Conservation (phyloP, 2,797 vertebrate genomes). For the Gastrophryne carolinensis region DNA sequence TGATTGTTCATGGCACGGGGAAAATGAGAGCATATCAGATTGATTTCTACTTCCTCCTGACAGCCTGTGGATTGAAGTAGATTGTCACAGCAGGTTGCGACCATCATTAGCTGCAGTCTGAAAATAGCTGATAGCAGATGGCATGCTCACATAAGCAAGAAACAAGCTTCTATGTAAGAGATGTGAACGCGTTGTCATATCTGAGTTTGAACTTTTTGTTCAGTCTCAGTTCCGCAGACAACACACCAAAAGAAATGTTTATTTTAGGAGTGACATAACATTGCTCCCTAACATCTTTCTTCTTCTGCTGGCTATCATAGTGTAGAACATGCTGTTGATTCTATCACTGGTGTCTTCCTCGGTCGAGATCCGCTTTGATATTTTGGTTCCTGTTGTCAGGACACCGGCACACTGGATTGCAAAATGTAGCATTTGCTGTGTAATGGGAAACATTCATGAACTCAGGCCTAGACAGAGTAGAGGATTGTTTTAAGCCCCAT, state of each 20-base stretch:
- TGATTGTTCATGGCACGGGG: slow-evolving; percentile 51
- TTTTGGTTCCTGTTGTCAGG: neutral
- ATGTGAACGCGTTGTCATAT: slow-evolving; percentile 34
- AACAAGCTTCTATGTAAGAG: slow-evolving; percentile 33
- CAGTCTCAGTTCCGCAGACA: slow-evolving; percentile 17
- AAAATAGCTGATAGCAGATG: slow-evolving; percentile 53
- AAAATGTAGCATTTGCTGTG: neutral
- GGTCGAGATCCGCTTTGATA: neutral
- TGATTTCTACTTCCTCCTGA: slow-evolving; percentile 53
- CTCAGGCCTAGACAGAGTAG: neutral
- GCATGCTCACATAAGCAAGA: slow-evolving; percentile 53
- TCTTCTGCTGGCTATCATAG: neutral
- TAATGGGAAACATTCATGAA: neutral
- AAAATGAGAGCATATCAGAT: slow-evolving; percentile 52
- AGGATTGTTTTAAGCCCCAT: no score
- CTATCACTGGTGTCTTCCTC: no score
- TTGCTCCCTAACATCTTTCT: neutral
- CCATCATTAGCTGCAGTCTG: slow-evolving; percentile 52
- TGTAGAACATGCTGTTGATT: no score
- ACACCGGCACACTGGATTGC: neutral
- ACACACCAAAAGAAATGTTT: slow-evolving; percentile 4
- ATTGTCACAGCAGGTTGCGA: slow-evolving; percentile 54
- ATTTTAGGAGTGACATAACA: neutral
- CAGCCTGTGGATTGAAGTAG: slow-evolving; percentile 54
- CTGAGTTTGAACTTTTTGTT: slow-evolving; percentile 41